Evolutionary conservation across 1,140 invertebrate genomes (phyloP).

Genomic region (Ostrea denselamellosa): DNA sequence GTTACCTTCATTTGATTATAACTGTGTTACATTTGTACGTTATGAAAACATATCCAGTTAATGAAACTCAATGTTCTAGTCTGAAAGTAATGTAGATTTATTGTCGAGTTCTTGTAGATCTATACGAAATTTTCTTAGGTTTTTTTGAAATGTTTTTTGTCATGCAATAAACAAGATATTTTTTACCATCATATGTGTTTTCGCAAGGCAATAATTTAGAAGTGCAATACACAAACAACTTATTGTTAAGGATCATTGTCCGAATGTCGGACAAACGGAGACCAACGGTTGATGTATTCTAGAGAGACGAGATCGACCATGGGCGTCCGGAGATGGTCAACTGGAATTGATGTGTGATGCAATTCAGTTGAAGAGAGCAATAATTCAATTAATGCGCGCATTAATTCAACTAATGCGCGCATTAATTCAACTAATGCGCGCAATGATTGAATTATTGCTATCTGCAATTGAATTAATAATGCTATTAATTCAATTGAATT

Average conservation of each 20-base stretch:
- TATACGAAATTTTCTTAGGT: neutral
- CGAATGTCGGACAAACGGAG: too few relatives aligned
- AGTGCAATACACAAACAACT: neutral
- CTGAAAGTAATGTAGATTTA: neutral
- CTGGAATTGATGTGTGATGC: too few relatives aligned
- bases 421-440: too few relatives aligned
- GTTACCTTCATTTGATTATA: neutral
- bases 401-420: too few relatives aligned
- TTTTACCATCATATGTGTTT: neutral
- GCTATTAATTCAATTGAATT: too few relatives aligned
- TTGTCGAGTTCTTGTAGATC: neutral
- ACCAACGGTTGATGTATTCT: too few relatives aligned
- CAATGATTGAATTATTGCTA: too few relatives aligned
- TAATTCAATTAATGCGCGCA: too few relatives aligned
- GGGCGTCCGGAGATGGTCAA: too few relatives aligned
- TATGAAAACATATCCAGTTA: neutral
- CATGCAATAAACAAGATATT: conserved; percentile 33
- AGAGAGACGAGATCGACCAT: too few relatives aligned
- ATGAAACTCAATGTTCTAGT: conserved; percentile 26
- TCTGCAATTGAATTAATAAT: too few relatives aligned
- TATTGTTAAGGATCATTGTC: neutral
- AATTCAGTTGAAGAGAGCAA: too few relatives aligned
- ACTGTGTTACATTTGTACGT: neutral
- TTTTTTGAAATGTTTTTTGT: neutral
- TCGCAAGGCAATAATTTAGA: neutral